These are phyloP conservation scores for Aplochiton taeniatus DNA, from an alignment of 2,797 vertebrate genomes.

Conservation along the genomic window DNA sequence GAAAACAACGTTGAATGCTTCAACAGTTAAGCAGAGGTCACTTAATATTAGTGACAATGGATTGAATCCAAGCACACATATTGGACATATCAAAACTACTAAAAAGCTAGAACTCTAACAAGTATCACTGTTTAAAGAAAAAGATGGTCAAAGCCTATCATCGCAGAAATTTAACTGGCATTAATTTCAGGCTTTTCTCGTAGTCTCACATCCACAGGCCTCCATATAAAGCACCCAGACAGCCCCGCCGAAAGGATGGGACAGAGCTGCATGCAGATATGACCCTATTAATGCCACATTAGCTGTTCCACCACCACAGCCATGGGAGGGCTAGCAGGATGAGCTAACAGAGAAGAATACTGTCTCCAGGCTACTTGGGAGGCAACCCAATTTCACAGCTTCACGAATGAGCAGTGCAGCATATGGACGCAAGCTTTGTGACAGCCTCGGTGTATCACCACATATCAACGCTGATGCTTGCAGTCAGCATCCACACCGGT, in stretches of 20 bases:
- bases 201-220: slow-evolving; percentile 47
- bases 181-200: slow-evolving; percentile 29
- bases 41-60: no score
- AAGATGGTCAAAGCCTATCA: slow-evolving; percentile 36
- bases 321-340: slow-evolving; percentile 25
- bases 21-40: no score
- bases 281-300: slow-evolving; percentile 78
- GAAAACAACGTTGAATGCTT: no score
- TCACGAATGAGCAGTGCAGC: slow-evolving; percentile 81
- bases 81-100: no score
- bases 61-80: no score
- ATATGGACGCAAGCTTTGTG: slow-evolving; percentile 82
- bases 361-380: slow-evolving; percentile 78
- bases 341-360: slow-evolving; percentile 43
- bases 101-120: no score
- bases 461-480: slow-evolving; percentile 78
- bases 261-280: slow-evolving; percentile 68
- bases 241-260: slow-evolving; percentile 64
- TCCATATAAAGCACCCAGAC: slow-evolving; percentile 68
- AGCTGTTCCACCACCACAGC: slow-evolving; percentile 65
- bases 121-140: no score
- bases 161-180: slow-evolving; percentile 65
- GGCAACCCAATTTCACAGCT: slow-evolving; percentile 86
- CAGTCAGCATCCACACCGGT: slow-evolving; percentile 79
- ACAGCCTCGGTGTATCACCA: slow-evolving; percentile 80